phyloP scores from a whole-genome alignment of 2,113 vertebrate species.

The Meles meles region DNA sequence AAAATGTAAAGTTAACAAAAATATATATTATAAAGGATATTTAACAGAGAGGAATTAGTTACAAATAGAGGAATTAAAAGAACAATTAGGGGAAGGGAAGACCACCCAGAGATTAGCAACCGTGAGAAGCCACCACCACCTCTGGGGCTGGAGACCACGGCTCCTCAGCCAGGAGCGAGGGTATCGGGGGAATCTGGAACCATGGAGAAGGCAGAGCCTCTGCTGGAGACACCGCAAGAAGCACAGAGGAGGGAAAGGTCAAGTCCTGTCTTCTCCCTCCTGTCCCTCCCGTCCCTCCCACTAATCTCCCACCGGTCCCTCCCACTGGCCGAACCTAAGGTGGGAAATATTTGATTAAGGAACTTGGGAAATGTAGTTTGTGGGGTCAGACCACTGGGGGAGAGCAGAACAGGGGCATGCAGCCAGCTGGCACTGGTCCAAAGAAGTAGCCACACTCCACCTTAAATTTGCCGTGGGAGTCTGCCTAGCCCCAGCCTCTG shows the following conservation, averaged over 20 bases:
- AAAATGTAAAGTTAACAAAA: not conserved
- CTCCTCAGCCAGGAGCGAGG: not conserved
- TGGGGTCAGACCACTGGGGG: not conserved
- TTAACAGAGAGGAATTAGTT: not conserved
- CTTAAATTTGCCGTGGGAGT: too few relatives aligned
- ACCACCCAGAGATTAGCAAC: not conserved
- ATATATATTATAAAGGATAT: not conserved
- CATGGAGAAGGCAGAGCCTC: not conserved
- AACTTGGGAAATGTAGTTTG: not conserved
- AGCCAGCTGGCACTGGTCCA: not conserved
- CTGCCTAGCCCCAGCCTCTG: not conserved
- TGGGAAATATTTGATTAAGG: not conserved
- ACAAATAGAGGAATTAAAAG: not conserved
- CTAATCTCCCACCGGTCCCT: not conserved
- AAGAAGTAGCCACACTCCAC: not conserved
- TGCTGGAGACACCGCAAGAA: not conserved
- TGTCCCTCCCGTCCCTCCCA: too few relatives aligned
- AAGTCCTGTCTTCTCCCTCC: too few relatives aligned
- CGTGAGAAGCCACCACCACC: not conserved
- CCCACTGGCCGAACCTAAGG: not conserved
- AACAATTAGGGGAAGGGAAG: not conserved
- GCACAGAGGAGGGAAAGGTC: not conserved
- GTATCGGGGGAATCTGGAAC: not conserved
- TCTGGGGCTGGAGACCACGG: not conserved
- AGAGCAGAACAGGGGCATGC: too few relatives aligned